Percentiles rank a stretch among this genome's conserved stretches.
phyloP scores from a whole-genome alignment of 2,888 invertebrate genomes.

The Tolmerus cingulatus region DNA sequence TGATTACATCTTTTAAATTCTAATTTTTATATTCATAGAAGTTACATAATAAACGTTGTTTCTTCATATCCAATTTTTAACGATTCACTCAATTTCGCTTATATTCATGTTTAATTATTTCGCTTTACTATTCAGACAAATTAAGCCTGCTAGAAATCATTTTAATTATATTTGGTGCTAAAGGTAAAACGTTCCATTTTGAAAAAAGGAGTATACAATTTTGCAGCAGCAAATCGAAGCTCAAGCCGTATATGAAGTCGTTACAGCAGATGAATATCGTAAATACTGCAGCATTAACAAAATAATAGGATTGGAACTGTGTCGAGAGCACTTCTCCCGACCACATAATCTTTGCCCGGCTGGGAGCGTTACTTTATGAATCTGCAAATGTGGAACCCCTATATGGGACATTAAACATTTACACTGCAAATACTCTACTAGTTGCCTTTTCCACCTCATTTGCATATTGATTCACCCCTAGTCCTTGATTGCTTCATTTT shows the following conservation, averaged over 20 bases:
- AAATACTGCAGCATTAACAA: conserved; percentile 7
- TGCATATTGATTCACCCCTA: not conserved
- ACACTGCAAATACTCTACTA: conserved; percentile 25
- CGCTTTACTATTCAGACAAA: no score
- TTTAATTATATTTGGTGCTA: no score
- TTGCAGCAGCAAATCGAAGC: not conserved
- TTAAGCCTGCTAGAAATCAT: no score
- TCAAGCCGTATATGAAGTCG: not conserved
- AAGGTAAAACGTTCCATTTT: not conserved
- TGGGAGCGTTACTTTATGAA: conserved; percentile 6
- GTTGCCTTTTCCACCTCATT: conserved; percentile 24
- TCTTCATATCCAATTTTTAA: no score
- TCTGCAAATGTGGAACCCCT: not conserved
- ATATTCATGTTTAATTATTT: no score
- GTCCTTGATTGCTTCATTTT: conserved; percentile 1
- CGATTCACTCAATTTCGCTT: no score
- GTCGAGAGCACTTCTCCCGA: conserved; percentile 10
- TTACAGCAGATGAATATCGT: conserved; percentile 4
- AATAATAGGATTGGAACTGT: conserved; percentile 10
- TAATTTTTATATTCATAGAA: no score
- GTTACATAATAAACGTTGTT: no score
- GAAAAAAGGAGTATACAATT: not conserved
- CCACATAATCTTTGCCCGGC: conserved; percentile 13
- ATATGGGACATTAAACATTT: conserved; percentile 15
- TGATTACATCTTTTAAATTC: no score